Conservation (phyloP, 2,888 invertebrate genomes). For the Parnassius glacialis region DNA sequence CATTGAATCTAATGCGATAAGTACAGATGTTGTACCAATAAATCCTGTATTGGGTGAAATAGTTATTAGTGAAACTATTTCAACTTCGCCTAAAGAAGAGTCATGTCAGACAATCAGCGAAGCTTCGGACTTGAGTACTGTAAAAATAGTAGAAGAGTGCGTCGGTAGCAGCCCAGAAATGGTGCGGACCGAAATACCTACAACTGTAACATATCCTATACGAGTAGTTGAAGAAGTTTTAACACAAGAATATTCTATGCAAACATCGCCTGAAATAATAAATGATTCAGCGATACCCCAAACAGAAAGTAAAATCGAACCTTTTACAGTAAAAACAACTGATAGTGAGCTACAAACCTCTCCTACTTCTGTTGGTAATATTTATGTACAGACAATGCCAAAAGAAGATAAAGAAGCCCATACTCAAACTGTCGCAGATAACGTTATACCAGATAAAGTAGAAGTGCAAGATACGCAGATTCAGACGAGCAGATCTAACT, state of each 20-base stretch:
- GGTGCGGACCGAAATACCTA: conserved; percentile 68
- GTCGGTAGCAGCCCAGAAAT: conserved; percentile 76
- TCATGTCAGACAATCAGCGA: conserved; percentile 82
- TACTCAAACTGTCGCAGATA: conserved; percentile 64
- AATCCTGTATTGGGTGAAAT: conserved; percentile 66
- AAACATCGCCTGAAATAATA: conserved; percentile 80
- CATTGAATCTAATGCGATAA: conserved; percentile 51
- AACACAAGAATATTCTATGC: conserved; percentile 79
- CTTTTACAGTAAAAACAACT: conserved; percentile 52
- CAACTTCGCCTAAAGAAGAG: conserved; percentile 79
- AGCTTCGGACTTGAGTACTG: conserved; percentile 79
- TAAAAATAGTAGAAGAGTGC: conserved; percentile 85
- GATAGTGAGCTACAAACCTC: conserved; percentile 78
- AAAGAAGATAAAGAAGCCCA: conserved; percentile 63
- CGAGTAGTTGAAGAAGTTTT: conserved; percentile 81
- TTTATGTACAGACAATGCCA: conserved; percentile 83
- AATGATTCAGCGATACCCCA: conserved; percentile 51
- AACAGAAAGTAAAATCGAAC: conserved; percentile 55
- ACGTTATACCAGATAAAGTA: conserved; percentile 55
- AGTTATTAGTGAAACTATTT: conserved; percentile 69
- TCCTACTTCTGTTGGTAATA: conserved; percentile 71
- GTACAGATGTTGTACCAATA: conserved; percentile 35
- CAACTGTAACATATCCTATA: conserved; percentile 79
- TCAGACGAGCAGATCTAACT: conserved; percentile 65
- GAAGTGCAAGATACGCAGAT: conserved; percentile 64